Evolutionary conservation across 2,797 vertebrate genomes (phyloP), one percentile per base, ranked within the genome.

Genomic region (Acipenser transmontanus): DNA sequence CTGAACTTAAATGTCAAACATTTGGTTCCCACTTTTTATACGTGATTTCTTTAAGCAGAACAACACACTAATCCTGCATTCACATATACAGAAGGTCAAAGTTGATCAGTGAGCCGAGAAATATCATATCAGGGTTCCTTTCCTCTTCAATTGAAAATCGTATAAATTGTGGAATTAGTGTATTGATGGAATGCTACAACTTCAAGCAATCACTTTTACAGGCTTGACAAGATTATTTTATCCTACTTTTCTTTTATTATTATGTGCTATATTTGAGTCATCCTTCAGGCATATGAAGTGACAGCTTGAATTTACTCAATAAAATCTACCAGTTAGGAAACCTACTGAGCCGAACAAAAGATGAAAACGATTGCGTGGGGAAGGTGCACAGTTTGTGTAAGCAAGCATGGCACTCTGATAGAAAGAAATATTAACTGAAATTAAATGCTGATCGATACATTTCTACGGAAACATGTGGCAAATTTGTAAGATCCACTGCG

Each of bases 151-250:
- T 94, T 84, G 91, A 91, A 78, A 81, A 87, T 82, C 89, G 93
- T 96, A 96, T 98, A 98, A 98, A 98, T 98, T 96, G 96, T 90
- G 89, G 94, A 98, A 99, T 99, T 98, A 98, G 93, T 89, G 92
- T 96, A 99, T 98, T 95, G 97, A 99, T 98, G 94, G 93, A 90
- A 82, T 83, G 89, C 91, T 86, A 89, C 87, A 90, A 90, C 93
- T 93, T 92, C 92, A 84, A 95, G 94, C 95, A 92, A 98, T 98
- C 95, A 94, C 91, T 97, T 97, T 93, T 93, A 93, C 92, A 89
- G 93, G 86, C 88, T 91, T 98, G 97, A 99, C 97, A 99, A 97
- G 93, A 98, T 99, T 98, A 95, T 98, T 99, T 96, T 96, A 99
- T 98, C 94, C 95, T 95, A 98, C 93, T 99, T 98, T 97, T 95